Evolutionary conservation across 2,888 invertebrate species (phyloP).

Genomic region (Antheraea yamamai): DNA sequence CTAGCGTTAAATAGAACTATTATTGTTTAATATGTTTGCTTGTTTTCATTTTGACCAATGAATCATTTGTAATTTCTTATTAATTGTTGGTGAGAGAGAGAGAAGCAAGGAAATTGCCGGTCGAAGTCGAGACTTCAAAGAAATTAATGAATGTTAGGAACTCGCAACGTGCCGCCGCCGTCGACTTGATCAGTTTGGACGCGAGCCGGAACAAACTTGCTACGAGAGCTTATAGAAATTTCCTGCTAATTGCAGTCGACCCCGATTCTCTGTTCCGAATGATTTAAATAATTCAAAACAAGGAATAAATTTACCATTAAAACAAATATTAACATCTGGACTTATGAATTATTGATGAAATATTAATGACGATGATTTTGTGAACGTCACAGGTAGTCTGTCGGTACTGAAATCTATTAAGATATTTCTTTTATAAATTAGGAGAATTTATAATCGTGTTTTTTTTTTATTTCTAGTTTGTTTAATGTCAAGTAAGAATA

Average conservation of each 20-base stretch:
- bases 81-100: background rate
- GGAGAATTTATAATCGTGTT: background rate
- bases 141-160: constrained; percentile 81
- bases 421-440: background rate
- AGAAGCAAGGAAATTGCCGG: background rate
- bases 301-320: constrained; percentile 11
- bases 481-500: too few relatives aligned
- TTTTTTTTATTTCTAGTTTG: background rate
- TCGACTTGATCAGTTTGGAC: constrained; percentile 79
- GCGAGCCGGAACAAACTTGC: constrained; percentile 79
- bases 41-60: background rate
- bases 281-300: constrained; percentile 15
- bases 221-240: constrained; percentile 67
- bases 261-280: constrained; percentile 49
- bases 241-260: constrained; percentile 62
- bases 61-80: background rate
- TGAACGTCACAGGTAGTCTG: background rate
- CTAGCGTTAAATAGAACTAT: background rate
- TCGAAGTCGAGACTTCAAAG: constrained; percentile 65
- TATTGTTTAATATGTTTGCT: background rate
- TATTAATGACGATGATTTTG: background rate
- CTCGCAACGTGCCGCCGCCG: constrained; percentile 72
- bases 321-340: constrained; percentile 1
- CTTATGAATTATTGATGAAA: constrained; percentile 12
- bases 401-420: background rate